phyloP scores from a whole-genome alignment of 2,797 vertebrate genomes.

The Amazona ochrocephala region DNA sequence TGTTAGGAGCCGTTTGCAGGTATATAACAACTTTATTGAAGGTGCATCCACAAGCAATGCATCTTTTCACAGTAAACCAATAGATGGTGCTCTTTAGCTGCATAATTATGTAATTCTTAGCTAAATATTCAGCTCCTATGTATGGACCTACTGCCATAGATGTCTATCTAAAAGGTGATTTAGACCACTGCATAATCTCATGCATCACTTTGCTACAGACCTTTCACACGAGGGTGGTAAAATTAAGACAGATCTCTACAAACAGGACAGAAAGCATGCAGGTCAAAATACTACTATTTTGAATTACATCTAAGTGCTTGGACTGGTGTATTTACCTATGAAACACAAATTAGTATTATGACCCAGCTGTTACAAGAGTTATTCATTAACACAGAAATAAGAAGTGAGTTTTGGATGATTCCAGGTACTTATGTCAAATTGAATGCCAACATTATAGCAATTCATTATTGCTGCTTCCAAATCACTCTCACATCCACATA shows the following conservation, averaged over 20 bases:
- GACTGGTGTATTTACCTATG: not conserved
- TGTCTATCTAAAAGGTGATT: not conserved
- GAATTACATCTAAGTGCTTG: not conserved
- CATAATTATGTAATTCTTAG: not conserved
- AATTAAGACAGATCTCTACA: not conserved
- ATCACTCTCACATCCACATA: not conserved
- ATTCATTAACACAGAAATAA: not conserved
- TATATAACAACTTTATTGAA: not conserved
- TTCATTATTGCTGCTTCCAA: not conserved
- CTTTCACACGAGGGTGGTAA: not conserved
- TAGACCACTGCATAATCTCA: not conserved
- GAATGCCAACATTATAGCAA: not conserved
- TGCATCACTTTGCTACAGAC: not conserved
- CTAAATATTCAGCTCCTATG: not conserved
- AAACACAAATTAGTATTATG: not conserved
- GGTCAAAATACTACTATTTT: not conserved
- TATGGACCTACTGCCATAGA: not conserved
- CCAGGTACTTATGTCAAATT: not conserved
- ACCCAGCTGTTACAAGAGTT: not conserved
- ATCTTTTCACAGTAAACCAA: not conserved
- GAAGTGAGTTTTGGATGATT: not conserved
- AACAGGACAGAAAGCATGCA: not conserved
- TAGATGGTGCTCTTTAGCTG: slow-evolving; percentile 65
- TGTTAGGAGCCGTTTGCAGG: not conserved
- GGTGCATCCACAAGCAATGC: not conserved